Evolutionary conservation across 2,888 invertebrate genomes (phyloP).

Genomic region (Euzophera pinguis): DNA sequence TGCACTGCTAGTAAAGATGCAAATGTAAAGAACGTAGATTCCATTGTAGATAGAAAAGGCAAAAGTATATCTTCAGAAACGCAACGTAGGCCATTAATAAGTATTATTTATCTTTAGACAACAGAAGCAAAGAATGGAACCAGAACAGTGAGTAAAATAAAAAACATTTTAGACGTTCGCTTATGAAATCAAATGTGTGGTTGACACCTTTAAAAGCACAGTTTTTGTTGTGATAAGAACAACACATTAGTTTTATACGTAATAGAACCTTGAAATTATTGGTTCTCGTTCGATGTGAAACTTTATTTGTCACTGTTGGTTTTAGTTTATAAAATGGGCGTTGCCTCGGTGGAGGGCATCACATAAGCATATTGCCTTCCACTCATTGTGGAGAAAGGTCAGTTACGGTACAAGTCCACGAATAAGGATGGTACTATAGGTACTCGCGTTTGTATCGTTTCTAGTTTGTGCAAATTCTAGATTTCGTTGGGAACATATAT

Average conservation of each 20-base stretch:
- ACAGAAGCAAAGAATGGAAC: constrained; percentile 64
- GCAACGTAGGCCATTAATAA: constrained; percentile 27
- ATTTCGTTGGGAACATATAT: constrained; percentile 28
- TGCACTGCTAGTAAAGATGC: not conserved
- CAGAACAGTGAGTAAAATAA: constrained; percentile 68
- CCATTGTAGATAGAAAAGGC: constrained; percentile 5
- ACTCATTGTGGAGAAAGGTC: constrained; percentile 69
- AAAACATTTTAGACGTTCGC: constrained; percentile 33
- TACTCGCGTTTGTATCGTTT: constrained; percentile 25
- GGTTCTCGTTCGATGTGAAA: constrained; percentile 20
- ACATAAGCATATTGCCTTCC: constrained; percentile 69
- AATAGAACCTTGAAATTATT: constrained; percentile 1
- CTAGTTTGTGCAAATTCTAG: constrained; percentile 24
- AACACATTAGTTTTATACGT: not conserved
- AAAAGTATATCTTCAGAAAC: not conserved
- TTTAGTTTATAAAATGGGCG: constrained; percentile 77
- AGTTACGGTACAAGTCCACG: constrained; percentile 47
- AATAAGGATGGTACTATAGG: constrained; percentile 25
- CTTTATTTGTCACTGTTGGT: constrained; percentile 46
- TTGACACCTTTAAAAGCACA: constrained; percentile 30
- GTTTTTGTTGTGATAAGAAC: constrained; percentile 7
- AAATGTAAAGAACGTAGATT: not conserved
- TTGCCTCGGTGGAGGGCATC: constrained; percentile 76
- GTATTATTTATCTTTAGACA: constrained; percentile 59
- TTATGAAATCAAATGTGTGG: constrained; percentile 19